phyloP scores from a whole-genome alignment of 23 tunicate species.

The Trididemnum nubilum region DNA sequence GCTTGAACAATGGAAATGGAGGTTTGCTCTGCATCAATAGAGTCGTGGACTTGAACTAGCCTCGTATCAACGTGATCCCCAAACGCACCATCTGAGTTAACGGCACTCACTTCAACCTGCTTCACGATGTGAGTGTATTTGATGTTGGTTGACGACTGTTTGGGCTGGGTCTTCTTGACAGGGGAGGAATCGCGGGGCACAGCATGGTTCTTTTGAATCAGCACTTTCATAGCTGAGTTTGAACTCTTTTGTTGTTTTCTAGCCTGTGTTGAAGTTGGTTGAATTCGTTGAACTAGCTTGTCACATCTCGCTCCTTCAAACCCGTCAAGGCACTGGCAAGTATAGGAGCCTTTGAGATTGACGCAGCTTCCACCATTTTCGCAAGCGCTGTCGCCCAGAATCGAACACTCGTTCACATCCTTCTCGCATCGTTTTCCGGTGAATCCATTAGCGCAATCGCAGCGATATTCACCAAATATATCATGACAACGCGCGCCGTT shows the following conservation, averaged over 20 bases:
- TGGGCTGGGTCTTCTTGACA: neutral
- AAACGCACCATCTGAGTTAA: slow-evolving; percentile 15
- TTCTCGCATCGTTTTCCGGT: slow-evolving; percentile 56
- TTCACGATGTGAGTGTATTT: slow-evolving; percentile 40
- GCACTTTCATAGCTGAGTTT: neutral
- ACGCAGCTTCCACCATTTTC: slow-evolving; percentile 67
- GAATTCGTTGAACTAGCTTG: slow-evolving; percentile 3
- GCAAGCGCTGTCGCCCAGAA: slow-evolving; percentile 37
- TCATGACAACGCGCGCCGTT: slow-evolving; percentile 77
- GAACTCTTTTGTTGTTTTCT: neutral
- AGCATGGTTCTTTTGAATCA: neutral
- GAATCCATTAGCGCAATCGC: slow-evolving; percentile 75
- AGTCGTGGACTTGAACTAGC: neutral
- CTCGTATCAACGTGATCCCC: neutral
- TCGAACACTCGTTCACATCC: slow-evolving; percentile 73
- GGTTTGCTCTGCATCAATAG: neutral
- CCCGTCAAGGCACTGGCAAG: slow-evolving; percentile 62
- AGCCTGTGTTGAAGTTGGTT: neutral
- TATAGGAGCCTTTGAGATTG: slow-evolving; percentile 63
- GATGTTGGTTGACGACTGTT: slow-evolving; percentile 32
- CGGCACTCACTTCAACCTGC: slow-evolving; percentile 27
- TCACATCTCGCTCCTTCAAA: slow-evolving; percentile 68
- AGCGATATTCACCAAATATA: slow-evolving; percentile 56
- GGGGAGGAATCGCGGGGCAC: neutral
- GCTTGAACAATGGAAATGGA: slow-evolving; percentile 52